Conservation (phyloP, 2,888 invertebrate species). For the Dichetophora obliterata region DNA sequence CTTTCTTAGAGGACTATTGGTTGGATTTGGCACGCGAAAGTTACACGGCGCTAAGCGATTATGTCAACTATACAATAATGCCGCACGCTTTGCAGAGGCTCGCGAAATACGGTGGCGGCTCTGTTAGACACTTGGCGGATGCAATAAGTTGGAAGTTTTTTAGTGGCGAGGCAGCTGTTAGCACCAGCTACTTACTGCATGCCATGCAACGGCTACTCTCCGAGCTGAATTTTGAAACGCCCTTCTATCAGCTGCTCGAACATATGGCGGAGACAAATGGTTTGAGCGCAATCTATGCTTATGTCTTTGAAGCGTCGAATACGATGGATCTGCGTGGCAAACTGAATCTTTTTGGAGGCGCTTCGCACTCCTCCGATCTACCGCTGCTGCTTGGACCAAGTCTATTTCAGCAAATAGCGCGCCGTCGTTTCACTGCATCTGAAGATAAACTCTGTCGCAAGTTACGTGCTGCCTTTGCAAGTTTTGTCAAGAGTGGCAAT, state of each 20-base stretch:
- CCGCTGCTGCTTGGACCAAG: slow-evolving; percentile 77
- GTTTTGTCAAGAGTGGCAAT: slow-evolving; percentile 73
- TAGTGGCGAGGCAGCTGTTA: slow-evolving; percentile 52
- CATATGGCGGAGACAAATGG: slow-evolving; percentile 49
- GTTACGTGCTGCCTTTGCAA: slow-evolving; percentile 71
- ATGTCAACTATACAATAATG: slow-evolving; percentile 73
- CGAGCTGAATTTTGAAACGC: slow-evolving; percentile 66
- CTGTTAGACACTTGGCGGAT: slow-evolving; percentile 53
- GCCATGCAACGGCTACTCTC: slow-evolving; percentile 67
- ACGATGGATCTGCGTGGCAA: slow-evolving; percentile 69
- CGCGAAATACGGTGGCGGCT: slow-evolving; percentile 4
- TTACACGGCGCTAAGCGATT: slow-evolving; percentile 72
- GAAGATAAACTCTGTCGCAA: slow-evolving; percentile 74
- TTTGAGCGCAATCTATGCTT: slow-evolving; percentile 57
- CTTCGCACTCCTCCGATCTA: slow-evolving; percentile 78
- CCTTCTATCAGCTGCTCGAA: slow-evolving; percentile 63
- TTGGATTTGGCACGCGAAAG: slow-evolving; percentile 74
- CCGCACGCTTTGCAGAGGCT: slow-evolving; percentile 72
- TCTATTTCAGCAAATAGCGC: slow-evolving; percentile 76
- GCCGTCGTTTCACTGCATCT: slow-evolving; percentile 73
- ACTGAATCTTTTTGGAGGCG: slow-evolving; percentile 71
- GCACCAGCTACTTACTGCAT: slow-evolving; percentile 59
- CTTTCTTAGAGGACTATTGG: slow-evolving; percentile 75
- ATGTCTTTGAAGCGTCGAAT: slow-evolving; percentile 66
- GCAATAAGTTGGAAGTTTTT: slow-evolving; percentile 68